Evolutionary conservation across 2,797 vertebrate genomes (phyloP), one percentile per base, ranked within the genome.

Genomic region (Phrynocephalus forsythii): DNA sequence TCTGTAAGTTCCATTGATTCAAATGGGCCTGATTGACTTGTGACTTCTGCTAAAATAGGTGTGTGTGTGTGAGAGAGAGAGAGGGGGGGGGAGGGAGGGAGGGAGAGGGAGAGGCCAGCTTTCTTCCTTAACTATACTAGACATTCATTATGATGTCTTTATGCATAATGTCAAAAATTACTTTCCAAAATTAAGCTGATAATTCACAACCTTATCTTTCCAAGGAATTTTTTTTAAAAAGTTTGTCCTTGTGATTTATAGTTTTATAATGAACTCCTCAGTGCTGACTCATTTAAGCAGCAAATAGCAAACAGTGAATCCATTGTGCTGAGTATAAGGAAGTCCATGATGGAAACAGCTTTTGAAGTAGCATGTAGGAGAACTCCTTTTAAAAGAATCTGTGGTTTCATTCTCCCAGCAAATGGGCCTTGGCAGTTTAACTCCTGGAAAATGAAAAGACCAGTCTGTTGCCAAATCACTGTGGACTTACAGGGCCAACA

Each of bases 291-390:
- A 83, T 85, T 90, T 83, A 48, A 48, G 22, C 38, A 76, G 38
- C 33, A 26, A 90, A 85, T 68, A 33, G 0, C 0, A 5, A 87
- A 89, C 92, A 94, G 82, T 76, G 86, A 5, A 63, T 44, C 30
- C 16, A 22, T 88, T 95, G 92, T 93, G 18, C 83, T 82, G 0
- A 18, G 79, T 24, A 84, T 87, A 18, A 87, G 24, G 87, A 44
- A 30, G 79, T 52, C 86, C 87, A 83, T 91, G 86, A 88, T 56
- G 0, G 85, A 82, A 82, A 66, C 83, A 82, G 88, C 73, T 90
- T 91, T 91, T 92, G 91, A 87, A 83, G 94, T n/a, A 11, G 50
- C 73, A 88, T 89, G 91, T 87, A 60, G 86, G 94, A 92, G 90
- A 85, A 52, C 78, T 71, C 90, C 87, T 84, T 48, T 92, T 88